phyloP scores from a whole-genome alignment of 2,797 vertebrate species.

The Atherinosoma microstoma region DNA sequence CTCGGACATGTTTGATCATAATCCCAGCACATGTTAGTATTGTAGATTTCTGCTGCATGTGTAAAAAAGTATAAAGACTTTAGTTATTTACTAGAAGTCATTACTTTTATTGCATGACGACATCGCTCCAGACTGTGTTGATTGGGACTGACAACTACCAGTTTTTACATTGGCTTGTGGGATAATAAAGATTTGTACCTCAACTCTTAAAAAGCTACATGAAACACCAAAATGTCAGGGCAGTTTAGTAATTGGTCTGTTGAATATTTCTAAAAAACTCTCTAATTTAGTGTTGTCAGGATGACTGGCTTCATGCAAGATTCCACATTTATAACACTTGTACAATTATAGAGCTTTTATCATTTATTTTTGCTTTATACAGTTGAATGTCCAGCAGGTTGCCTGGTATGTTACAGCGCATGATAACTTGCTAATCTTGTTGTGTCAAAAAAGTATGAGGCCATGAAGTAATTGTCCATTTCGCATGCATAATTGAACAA shows the following conservation, averaged over 20 bases:
- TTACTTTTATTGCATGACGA: too few relatives aligned
- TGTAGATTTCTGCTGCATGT: background rate
- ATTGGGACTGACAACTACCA: too few relatives aligned
- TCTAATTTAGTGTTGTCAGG: too few relatives aligned
- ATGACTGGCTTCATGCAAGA: background rate
- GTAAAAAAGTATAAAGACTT: background rate
- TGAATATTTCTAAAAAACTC: too few relatives aligned
- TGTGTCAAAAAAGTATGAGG: background rate
- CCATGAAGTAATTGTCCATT: background rate
- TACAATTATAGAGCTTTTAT: background rate
- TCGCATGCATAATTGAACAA: background rate
- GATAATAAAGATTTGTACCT: too few relatives aligned
- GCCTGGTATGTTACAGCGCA: background rate
- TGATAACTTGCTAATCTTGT: background rate
- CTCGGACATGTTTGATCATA: background rate
- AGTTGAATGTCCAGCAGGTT: background rate
- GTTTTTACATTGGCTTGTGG: too few relatives aligned
- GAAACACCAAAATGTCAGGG: too few relatives aligned
- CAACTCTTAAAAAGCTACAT: too few relatives aligned
- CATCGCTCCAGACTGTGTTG: too few relatives aligned
- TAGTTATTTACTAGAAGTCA: background rate
- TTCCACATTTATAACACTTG: background rate
- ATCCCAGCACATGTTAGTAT: background rate
- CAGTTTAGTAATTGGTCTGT: too few relatives aligned
- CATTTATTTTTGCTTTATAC: background rate